Base-by-base conservation (phyloP, 1,140 invertebrate genomes). In the Prorops nasuta region DNA sequence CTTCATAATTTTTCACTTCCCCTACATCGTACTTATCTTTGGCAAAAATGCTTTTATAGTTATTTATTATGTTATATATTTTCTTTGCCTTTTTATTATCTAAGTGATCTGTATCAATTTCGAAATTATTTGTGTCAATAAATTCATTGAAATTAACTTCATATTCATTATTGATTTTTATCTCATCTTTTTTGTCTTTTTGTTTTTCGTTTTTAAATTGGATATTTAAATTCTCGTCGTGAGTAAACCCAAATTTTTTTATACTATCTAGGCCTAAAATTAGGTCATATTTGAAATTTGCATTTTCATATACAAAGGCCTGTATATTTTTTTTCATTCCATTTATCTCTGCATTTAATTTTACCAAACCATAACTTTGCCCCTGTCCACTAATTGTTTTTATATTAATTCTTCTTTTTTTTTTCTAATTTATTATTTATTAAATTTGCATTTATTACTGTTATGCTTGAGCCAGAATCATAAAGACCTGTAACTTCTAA, bases 381-480 rank as follows among this genome's bases (percentile, higher is more conserved):
- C 42, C 42, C 24, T 16, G 8, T 9, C 42, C 16, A 28, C 21
- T 44, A 32, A 44, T 44, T 44, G 42, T 44, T 44, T 44, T 44
- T 44, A 42, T 42, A n/a, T 19, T 42, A n/a, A n/a, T n/a, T n/a
- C n/a, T n/a, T n/a, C 18, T 45, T 9, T 3, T 18, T 49, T 35
- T 17, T 3, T 49, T n/a, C 3, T 14, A 10, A 43, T 56, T 58
- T 32, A 64, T 44, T 1, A n/a, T 38, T 47, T 43, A 66, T 22
- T 51, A 69, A 47, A 50, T 40, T 62, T 54, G 60, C 62, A 50
- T 69, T 64, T 40, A 68, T 67, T 41, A 67, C 41, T 14, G 48
- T 43, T 2, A 49, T 19, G n/a, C 18, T 42, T 7, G 47, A 41
- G 7, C 47, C 47, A 3, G 47, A 41, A 54, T 70, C 65, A 66